Evolutionary conservation across 2,113 vertebrate species (phyloP).

Genomic region (Megaceryle torquata): DNA sequence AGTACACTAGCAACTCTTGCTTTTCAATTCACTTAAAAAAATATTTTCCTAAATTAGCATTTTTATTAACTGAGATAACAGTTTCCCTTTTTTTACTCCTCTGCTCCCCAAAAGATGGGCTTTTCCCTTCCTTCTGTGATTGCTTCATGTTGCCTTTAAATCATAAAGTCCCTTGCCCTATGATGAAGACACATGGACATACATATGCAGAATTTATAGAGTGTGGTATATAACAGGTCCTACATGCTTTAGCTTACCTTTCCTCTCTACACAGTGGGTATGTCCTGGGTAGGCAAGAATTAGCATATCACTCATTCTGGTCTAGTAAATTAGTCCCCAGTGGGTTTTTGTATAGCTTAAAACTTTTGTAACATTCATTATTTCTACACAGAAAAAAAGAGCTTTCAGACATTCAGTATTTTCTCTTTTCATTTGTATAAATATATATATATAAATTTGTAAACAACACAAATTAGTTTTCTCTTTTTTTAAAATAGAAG

Average conservation of each 20-base stretch:
- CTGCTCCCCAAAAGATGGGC: not conserved
- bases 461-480: not conserved
- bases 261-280: not conserved
- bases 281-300: not conserved
- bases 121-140: not conserved
- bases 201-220: not conserved
- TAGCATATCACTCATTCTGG: not conserved
- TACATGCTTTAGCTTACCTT: not conserved
- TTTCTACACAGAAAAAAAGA: not conserved
- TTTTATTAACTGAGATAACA: not conserved
- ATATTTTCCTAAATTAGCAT: not conserved
- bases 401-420: not conserved
- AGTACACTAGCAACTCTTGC: not conserved
- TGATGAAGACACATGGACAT: not conserved
- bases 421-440: not conserved
- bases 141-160: not conserved
- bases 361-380: not conserved
- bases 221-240: not conserved
- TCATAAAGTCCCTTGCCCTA: not conserved
- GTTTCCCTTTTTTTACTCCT: not conserved
- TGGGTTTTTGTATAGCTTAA: not conserved
- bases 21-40: not conserved
- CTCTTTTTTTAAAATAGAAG: not conserved
- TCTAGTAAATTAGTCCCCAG: not conserved
- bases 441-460: not conserved